Conservation (phyloP, 2,797 vertebrate species). For the Choloepus didactylus region DNA sequence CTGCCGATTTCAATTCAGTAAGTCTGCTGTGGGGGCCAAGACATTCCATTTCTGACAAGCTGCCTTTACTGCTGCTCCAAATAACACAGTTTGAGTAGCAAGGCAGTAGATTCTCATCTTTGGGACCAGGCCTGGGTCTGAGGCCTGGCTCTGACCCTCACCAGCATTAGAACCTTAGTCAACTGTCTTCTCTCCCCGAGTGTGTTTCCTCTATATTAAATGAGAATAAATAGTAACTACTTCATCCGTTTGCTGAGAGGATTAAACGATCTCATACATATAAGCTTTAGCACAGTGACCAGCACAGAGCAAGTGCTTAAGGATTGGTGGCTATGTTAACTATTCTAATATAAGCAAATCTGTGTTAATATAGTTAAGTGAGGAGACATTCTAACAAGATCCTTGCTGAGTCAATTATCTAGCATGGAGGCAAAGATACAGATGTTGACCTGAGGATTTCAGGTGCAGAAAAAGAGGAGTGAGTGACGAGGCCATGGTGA, state of each 20-base stretch:
- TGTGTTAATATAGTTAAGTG: fast-evolving
- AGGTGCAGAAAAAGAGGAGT: background rate
- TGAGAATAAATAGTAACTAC: background rate
- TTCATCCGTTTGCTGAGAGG: background rate
- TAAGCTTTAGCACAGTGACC: background rate
- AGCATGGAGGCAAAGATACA: background rate
- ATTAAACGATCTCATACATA: background rate
- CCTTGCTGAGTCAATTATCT: background rate
- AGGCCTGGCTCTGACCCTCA: background rate
- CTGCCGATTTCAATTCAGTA: background rate
- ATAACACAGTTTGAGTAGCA: fast-evolving
- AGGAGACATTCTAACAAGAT: background rate
- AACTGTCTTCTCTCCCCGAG: background rate
- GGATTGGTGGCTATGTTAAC: background rate
- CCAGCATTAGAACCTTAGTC: background rate
- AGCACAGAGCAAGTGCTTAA: background rate
- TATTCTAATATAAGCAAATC: background rate
- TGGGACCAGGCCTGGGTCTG: background rate
- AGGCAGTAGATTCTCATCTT: too few species aligned
- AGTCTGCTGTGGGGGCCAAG: too few species aligned
- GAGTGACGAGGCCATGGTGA: background rate
- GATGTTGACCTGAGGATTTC: background rate
- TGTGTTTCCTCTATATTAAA: background rate
- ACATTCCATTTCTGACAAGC: background rate
- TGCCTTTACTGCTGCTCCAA: fast-evolving